Conservation (phyloP, 2,888 invertebrate species). For the Tetranychus piercei region DNA sequence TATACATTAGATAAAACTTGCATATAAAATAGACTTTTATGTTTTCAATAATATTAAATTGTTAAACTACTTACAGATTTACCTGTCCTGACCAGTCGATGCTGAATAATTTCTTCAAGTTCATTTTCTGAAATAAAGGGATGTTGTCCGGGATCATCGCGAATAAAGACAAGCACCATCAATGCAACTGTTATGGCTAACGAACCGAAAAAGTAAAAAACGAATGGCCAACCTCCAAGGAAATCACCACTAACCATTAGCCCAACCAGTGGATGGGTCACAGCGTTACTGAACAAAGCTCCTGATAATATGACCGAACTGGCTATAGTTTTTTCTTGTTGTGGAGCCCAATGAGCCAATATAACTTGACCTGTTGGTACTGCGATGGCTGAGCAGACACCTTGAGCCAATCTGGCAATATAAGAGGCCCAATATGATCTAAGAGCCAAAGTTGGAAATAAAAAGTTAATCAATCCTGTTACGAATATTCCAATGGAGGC, state of each 20-base stretch:
- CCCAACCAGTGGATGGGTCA: background rate
- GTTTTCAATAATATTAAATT: background rate
- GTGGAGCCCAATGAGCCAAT: background rate
- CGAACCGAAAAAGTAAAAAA: background rate
- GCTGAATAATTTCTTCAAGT: background rate
- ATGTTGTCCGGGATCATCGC: background rate
- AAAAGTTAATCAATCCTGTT: background rate
- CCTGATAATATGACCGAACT: background rate
- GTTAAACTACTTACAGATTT: background rate
- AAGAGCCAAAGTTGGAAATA: background rate
- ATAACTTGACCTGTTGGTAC: background rate
- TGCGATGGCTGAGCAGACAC: background rate
- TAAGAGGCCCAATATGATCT: background rate
- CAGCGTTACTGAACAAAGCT: background rate
- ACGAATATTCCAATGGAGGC: background rate
- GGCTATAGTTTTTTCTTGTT: background rate
- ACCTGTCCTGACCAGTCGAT: background rate
- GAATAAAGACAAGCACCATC: background rate
- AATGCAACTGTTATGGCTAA: background rate
- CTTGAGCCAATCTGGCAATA: background rate
- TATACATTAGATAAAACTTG: too few species aligned
- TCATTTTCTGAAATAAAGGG: background rate
- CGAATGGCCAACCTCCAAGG: background rate
- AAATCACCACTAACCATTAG: background rate
- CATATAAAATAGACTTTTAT: too few species aligned